phyloP scores from a whole-genome alignment of 2,888 invertebrate species.

The Perdita meconis region DNA sequence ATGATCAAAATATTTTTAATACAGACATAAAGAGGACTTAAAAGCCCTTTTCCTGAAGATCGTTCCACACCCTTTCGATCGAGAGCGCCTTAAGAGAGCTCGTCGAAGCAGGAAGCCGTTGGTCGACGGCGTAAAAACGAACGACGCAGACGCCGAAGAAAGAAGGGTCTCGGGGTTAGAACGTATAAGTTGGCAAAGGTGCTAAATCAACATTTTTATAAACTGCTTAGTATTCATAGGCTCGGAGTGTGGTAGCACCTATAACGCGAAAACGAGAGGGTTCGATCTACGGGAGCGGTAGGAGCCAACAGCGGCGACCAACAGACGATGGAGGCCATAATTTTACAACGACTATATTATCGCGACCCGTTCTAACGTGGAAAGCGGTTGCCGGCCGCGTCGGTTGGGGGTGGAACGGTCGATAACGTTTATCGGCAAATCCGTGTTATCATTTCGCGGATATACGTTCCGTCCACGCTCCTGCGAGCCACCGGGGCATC shows the following conservation, averaged over 20 bases:
- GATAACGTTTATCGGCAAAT: conserved; percentile 65
- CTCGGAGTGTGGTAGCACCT: conserved; percentile 74
- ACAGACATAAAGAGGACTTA: neutral
- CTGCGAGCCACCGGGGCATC: too few species aligned
- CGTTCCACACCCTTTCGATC: neutral
- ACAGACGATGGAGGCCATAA: conserved; percentile 70
- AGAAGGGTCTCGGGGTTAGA: conserved; percentile 36
- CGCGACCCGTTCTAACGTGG: conserved; percentile 64
- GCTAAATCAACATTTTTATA: conserved; percentile 84
- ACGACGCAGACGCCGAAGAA: conserved; percentile 41
- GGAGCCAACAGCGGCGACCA: conserved; percentile 33
- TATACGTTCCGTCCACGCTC: conserved; percentile 38
- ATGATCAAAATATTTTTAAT: neutral
- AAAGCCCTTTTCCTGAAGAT: neutral
- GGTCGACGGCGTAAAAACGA: conserved; percentile 35
- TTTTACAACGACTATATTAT: conserved; percentile 78
- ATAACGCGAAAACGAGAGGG: conserved; percentile 74
- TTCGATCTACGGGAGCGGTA: conserved; percentile 72
- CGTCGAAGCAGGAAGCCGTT: neutral
- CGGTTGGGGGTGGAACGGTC: conserved; percentile 37
- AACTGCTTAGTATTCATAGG: conserved; percentile 84
- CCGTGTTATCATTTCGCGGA: conserved; percentile 59
- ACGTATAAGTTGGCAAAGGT: conserved; percentile 75
- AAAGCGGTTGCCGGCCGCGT: conserved; percentile 42
- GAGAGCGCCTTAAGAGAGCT: neutral